phyloP scores from a whole-genome alignment of 2,888 invertebrate species.

The Ypsolopha scabrella region DNA sequence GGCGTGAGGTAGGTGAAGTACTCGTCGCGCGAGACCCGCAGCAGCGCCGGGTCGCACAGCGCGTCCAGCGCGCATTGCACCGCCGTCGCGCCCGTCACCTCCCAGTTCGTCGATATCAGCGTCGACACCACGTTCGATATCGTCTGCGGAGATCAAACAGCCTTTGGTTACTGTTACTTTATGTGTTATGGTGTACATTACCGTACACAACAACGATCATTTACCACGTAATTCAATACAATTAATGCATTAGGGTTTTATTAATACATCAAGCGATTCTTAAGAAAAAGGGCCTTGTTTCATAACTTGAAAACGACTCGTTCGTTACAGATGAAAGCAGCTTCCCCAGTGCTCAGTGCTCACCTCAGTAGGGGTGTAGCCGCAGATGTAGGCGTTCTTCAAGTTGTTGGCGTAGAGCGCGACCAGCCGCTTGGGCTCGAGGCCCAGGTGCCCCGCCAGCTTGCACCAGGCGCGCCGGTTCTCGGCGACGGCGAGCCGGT shows the following conservation, averaged over 20 bases:
- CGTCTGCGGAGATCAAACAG: slow-evolving; percentile 39
- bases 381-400: slow-evolving; percentile 72
- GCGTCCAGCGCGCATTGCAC: slow-evolving; percentile 70
- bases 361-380: slow-evolving; percentile 51
- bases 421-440: slow-evolving; percentile 72
- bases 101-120: slow-evolving; percentile 74
- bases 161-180: too few species aligned
- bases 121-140: slow-evolving; percentile 81
- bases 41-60: slow-evolving; percentile 75
- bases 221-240: too few species aligned
- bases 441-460: slow-evolving; percentile 68
- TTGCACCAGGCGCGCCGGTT: slow-evolving; percentile 78
- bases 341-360: slow-evolving; percentile 2
- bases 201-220: too few species aligned
- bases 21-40: slow-evolving; percentile 77
- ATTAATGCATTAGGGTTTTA: too few species aligned
- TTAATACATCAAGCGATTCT: too few species aligned
- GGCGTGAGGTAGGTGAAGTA: slow-evolving; percentile 77
- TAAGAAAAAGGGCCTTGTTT: too few species aligned
- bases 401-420: slow-evolving; percentile 69
- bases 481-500: slow-evolving; percentile 74
- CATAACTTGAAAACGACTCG: too few species aligned
- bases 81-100: slow-evolving; percentile 73
- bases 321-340: too few species aligned
- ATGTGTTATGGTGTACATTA: too few species aligned